A percentile compares a stretch with the other conserved stretches of the same genome.
These are phyloP conservation scores for Cryptotermes secundus DNA, from an alignment of 1,140 invertebrate species.

Conservation along the genomic window DNA sequence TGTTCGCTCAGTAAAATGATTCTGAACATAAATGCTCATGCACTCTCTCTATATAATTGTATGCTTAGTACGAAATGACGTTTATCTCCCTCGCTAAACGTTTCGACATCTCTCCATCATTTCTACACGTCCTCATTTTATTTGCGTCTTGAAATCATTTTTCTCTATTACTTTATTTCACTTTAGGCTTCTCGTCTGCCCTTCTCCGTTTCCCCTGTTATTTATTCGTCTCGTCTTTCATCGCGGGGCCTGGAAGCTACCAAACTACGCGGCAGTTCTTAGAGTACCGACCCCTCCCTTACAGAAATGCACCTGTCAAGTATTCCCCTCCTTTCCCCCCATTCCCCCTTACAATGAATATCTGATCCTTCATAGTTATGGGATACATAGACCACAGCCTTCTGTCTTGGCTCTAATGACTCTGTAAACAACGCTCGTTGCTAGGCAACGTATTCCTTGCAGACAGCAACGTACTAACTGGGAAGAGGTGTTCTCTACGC, in stretches of 20 bases:
- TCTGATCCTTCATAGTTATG: not conserved
- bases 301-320: not conserved
- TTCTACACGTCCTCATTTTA: not conserved
- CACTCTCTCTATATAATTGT: not conserved
- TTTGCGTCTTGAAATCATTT: not conserved
- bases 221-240: not conserved
- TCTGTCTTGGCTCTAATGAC: no score
- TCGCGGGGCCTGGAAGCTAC: not conserved
- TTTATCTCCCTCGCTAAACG: not conserved
- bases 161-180: not conserved
- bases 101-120: not conserved
- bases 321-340: not conserved
- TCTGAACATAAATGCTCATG: not conserved
- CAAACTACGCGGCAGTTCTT: not conserved
- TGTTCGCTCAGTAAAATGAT: no score
- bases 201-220: not conserved
- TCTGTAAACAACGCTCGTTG: no score
- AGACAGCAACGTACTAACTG: no score
- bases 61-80: not conserved
- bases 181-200: not conserved
- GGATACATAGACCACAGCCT: not conserved
- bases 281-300: not conserved
- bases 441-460: no score
- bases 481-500: no score
- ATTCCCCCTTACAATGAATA: not conserved